A percentile compares a stretch with the other conserved stretches of the same genome.
Conservation (phyloP, 2,797 vertebrate species). For the Neosalanx taihuensis region DNA sequence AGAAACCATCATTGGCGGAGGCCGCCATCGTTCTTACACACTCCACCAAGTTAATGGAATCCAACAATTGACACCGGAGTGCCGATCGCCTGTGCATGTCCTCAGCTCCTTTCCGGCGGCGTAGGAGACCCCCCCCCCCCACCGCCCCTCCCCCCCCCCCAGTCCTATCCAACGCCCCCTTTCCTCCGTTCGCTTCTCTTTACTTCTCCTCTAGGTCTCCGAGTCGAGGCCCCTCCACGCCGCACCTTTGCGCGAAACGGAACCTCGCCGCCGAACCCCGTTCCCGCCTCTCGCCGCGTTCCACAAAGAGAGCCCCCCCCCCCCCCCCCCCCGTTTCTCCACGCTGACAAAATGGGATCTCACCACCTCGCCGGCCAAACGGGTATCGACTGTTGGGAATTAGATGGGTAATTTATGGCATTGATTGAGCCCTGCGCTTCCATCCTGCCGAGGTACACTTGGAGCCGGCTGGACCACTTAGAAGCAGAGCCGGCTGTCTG, state of each 20-base stretch:
- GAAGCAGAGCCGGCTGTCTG: slow-evolving; percentile 66
- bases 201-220: slow-evolving; percentile 15
- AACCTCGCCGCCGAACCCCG: slow-evolving; percentile 28
- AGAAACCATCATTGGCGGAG: slow-evolving; percentile 70
- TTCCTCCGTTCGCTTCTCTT: not conserved
- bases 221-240: slow-evolving; percentile 19
- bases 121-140: slow-evolving; percentile 32
- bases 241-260: slow-evolving; percentile 10
- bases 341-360: slow-evolving; percentile 17
- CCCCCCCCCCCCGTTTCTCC: not conserved
- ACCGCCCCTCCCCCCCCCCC: no score
- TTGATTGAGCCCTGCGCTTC: slow-evolving; percentile 55
- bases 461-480: slow-evolving; percentile 71
- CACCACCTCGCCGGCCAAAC: slow-evolving; percentile 3
- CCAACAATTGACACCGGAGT: slow-evolving; percentile 69
- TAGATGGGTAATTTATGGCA: slow-evolving; percentile 68
- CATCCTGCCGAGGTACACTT: slow-evolving; percentile 46
- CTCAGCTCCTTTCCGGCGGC: slow-evolving; percentile 22
- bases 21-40: slow-evolving; percentile 62
- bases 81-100: slow-evolving; percentile 57
- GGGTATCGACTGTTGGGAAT: slow-evolving; percentile 13
- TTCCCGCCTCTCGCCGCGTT: not conserved
- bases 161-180: slow-evolving; percentile 10
- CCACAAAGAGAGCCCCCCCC: slow-evolving; percentile 15
- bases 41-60: slow-evolving; percentile 69